Conservation (phyloP, 2,797 vertebrate species). For the Phrynocephalus guinanensis region DNA sequence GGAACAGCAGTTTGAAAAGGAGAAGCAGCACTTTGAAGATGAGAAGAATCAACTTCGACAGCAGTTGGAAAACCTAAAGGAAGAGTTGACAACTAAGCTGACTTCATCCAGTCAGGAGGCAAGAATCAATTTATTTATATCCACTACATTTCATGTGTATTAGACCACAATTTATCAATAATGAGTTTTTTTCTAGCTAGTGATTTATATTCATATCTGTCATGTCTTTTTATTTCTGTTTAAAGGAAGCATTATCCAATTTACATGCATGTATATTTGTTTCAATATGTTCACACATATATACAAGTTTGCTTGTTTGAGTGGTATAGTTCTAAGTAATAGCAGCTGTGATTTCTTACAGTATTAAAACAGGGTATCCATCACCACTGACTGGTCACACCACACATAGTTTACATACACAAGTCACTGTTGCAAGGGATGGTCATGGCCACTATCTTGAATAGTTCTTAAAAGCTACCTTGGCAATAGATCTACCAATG, state of each 20-base stretch:
- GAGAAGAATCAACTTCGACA: constrained; percentile 89
- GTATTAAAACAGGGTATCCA: too few species aligned
- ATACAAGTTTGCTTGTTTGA: not conserved
- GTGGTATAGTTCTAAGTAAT: too few species aligned
- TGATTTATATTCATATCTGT: constrained; percentile 7
- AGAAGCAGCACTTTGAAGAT: constrained; percentile 89
- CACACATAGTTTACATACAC: too few species aligned
- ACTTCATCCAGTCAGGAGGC: constrained; percentile 90
- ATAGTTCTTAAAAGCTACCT: not conserved
- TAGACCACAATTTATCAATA: constrained; percentile 22
- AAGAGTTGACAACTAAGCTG: constrained; percentile 89
- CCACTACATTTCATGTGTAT: not conserved
- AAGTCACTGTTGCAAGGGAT: too few species aligned
- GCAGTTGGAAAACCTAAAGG: constrained; percentile 88
- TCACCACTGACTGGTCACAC: too few species aligned
- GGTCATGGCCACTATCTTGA: not conserved
- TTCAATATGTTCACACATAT: not conserved
- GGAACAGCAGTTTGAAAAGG: constrained; percentile 92
- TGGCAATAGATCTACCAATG: not conserved
- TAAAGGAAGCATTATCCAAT: constrained; percentile 5
- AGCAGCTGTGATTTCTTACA: too few species aligned
- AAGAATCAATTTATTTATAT: constrained; percentile 61
- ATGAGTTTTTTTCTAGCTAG: constrained; percentile 5
- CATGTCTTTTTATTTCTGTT: constrained; percentile 6
- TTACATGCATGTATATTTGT: not conserved